These are phyloP conservation scores for Polylopha cassiicola DNA, from an alignment of 2,888 invertebrate species.

Conservation along the genomic window DNA sequence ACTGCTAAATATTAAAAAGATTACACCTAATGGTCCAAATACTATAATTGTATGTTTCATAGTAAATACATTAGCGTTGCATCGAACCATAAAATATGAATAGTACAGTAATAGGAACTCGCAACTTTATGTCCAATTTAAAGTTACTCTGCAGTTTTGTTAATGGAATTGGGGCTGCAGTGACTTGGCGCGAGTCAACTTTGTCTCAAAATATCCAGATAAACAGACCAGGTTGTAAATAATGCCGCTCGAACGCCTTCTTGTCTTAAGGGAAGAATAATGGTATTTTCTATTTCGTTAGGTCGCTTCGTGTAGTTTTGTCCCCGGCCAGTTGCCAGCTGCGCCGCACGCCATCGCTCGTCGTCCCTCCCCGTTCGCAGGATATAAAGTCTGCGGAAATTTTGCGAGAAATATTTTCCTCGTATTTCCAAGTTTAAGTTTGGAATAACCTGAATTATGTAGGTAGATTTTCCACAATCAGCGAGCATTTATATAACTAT, in stretches of 20 bases:
- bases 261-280: conserved; percentile 71
- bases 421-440: too few species aligned
- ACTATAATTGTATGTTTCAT: too few species aligned
- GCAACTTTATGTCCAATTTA: conserved; percentile 19
- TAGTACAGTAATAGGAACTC: conserved; percentile 12
- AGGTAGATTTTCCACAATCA: too few species aligned
- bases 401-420: neutral
- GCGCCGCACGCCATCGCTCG: conserved; percentile 45
- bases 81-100: too few species aligned
- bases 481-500: too few species aligned
- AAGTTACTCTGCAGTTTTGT: conserved; percentile 20
- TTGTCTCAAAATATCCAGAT: conserved; percentile 43
- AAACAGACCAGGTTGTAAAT: conserved; percentile 70
- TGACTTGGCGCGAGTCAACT: conserved; percentile 20
- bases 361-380: conserved; percentile 47
- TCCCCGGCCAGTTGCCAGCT: conserved; percentile 71
- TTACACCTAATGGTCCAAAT: too few species aligned
- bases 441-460: too few species aligned
- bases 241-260: conserved; percentile 71
- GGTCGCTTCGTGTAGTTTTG: conserved; percentile 61
- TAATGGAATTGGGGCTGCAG: conserved; percentile 22
- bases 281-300: conserved; percentile 76
- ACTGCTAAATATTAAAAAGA: too few species aligned
- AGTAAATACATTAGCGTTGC: too few species aligned
- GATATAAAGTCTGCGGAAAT: conserved; percentile 42